Evolutionary conservation across 1,140 invertebrate species (phyloP), one percentile per base, ranked within the genome.

Genomic region (Heliconius hewitsoni): DNA sequence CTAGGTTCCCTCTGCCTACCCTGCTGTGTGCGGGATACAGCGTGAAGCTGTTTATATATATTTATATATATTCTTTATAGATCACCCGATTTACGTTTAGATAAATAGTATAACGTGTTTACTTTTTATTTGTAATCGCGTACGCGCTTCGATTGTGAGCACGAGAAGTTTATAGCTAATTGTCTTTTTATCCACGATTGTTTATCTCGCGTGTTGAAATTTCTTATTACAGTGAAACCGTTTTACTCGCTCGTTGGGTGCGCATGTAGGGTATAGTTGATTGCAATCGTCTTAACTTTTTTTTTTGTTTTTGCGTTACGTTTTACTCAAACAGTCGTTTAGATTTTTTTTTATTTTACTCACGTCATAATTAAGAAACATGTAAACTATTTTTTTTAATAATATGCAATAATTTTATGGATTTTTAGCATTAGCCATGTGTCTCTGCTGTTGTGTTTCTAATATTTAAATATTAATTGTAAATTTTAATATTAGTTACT

Each of bases 131-230:
- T 60, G 71, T 77, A 80, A 80, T 77, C 76, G 79, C 52, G 74
- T 80, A 72, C 57, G 42, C 74, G 79, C 60, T 76, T 80, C 79
- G 74, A 80, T 80, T 74, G 74, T 80, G 74, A 74, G 71, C 79
- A 80, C 79, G 79, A 77, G 76, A 77, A 73, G 74, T 80, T 80
- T 80, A 73, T 76, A 80, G 71, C 75, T 80, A 76, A 80, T 80
- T 80, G 74, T 80, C 74, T 80, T 80, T 80, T 80, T 80, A 74
- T 80, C 72, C 46, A 71, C 74, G 79, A 83, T 83, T 83, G 79
- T 81, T 83, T 74, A 83, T 81, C 79, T 83, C 71, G 79, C 82
- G 79, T 83, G 82, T 80, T 82, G 81, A 82, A 80, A 80, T 77
- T 80, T 82, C 76, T 82, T 78, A 82, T 71, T 82, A 60, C 79